Percentiles rank a stretch among this genome's conserved stretches.
phyloP scores from a whole-genome alignment of 1,140 invertebrate genomes.

The Teleogryllus occipitalis region DNA sequence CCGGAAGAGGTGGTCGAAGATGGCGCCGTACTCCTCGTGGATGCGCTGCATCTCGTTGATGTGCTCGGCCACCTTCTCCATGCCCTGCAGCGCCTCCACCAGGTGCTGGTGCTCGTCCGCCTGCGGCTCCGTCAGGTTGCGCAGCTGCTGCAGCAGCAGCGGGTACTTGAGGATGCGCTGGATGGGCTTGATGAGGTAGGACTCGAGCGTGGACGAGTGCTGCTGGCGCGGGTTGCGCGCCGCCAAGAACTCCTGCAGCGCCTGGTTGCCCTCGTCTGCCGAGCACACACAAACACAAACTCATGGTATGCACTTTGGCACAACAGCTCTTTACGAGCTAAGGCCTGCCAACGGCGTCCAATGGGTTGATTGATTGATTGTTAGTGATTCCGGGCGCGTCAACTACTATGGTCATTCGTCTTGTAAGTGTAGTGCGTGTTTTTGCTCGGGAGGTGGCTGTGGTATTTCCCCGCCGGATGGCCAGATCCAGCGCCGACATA shows the following conservation, averaged over 20 bases:
- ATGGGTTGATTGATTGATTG: too few species aligned
- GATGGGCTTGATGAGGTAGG: conserved; percentile 98
- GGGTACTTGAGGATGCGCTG: conserved; percentile 98
- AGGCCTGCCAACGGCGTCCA: too few species aligned
- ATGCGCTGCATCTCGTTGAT: conserved; percentile 99
- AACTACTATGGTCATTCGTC: too few species aligned
- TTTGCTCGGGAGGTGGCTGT: too few species aligned
- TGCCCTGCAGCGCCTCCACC: conserved; percentile 86
- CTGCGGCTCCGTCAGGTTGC: conserved; percentile 83
- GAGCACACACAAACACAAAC: background rate
- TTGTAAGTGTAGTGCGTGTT: too few species aligned
- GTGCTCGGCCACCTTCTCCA: conserved; percentile 99
- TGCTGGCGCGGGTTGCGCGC: conserved; percentile 90
- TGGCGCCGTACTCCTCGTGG: conserved; percentile 96
- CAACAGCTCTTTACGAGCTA: too few species aligned
- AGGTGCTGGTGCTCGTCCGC: conserved; percentile 91
- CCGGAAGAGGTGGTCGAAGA: conserved; percentile 91
- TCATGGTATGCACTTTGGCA: too few species aligned
- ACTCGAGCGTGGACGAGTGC: conserved; percentile 93
- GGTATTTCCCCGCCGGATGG: too few species aligned
- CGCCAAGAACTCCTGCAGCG: conserved; percentile 87
- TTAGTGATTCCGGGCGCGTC: too few species aligned
- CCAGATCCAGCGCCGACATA: too few species aligned
- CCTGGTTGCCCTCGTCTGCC: conserved; percentile 85
- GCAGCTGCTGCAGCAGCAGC: conserved; percentile 86